A percentile compares a stretch with the other conserved stretches of the same genome.
These are phyloP conservation scores for Tricholauxania praeusta DNA, from an alignment of 2,888 invertebrate species.

Conservation along the genomic window DNA sequence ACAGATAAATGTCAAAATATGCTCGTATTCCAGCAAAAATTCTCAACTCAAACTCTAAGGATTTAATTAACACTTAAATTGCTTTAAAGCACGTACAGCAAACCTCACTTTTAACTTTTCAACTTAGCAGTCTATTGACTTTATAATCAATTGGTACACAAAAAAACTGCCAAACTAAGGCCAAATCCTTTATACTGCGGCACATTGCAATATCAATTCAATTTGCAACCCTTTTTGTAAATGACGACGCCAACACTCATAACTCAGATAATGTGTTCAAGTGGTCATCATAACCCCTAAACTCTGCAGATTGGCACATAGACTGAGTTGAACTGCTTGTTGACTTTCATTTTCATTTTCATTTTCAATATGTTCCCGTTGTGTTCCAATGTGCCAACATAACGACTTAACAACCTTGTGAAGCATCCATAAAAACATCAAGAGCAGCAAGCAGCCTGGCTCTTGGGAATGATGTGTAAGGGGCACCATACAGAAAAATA, in stretches of 20 bases:
- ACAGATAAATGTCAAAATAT: too few relatives aligned
- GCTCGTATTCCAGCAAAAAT: too few relatives aligned
- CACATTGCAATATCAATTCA: slow-evolving; percentile 3
- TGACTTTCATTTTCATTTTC: slow-evolving; percentile 24
- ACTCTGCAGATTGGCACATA: background rate
- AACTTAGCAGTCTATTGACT: too few relatives aligned
- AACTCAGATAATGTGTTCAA: slow-evolving; percentile 7
- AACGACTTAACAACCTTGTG: slow-evolving; percentile 18
- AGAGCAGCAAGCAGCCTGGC: background rate
- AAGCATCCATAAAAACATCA: slow-evolving; percentile 15
- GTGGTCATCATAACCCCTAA: slow-evolving; percentile 3
- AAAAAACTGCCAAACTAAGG: background rate
- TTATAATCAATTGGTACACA: background rate
- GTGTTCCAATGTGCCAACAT: background rate
- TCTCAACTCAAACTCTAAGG: too few relatives aligned
- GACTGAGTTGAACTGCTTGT: background rate
- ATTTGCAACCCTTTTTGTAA: background rate
- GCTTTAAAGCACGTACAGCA: too few relatives aligned
- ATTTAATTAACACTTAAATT: too few relatives aligned
- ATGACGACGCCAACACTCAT: slow-evolving; percentile 3
- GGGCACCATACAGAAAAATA: too few relatives aligned
- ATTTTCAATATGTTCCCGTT: slow-evolving; percentile 19
- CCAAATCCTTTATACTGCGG: background rate
- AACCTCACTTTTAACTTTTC: too few relatives aligned
- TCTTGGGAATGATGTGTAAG: background rate